Percentiles rank a stretch among this genome's conserved stretches.
These are phyloP conservation scores for Aramus guarauna DNA, from an alignment of 2,113 vertebrate species.

Conservation along the genomic window DNA sequence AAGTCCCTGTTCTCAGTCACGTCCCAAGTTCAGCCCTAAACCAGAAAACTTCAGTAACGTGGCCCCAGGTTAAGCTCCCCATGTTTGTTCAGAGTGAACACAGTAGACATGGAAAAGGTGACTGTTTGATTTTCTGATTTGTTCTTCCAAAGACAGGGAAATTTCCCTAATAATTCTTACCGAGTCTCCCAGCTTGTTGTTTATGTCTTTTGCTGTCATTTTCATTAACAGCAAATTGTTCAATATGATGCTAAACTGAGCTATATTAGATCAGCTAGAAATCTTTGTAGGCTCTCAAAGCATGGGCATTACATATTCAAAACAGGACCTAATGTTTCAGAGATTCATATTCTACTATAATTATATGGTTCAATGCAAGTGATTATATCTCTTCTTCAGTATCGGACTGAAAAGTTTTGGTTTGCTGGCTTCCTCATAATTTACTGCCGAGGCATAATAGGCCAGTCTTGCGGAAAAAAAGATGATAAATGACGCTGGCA, in stretches of 20 bases:
- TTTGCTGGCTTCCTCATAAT: constrained; percentile 90
- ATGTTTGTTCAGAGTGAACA: neutral
- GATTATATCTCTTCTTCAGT: constrained; percentile 98
- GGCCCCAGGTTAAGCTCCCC: neutral
- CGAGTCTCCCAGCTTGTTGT: constrained; percentile 51
- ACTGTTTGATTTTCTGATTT: constrained; percentile 8
- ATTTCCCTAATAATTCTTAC: constrained; percentile 43
- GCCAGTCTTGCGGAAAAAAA: constrained; percentile 89
- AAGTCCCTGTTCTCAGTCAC: neutral
- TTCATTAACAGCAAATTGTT: constrained; percentile 74
- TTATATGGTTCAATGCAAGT: constrained; percentile 99
- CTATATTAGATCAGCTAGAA: constrained; percentile 75
- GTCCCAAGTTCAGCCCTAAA: neutral
- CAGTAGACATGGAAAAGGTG: neutral
- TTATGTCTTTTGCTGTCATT: constrained; percentile 66
- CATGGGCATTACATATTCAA: constrained; percentile 90
- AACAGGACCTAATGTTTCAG: constrained; percentile 95
- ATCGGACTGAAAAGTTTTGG: constrained; percentile 89
- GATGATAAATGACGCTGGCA: constrained; percentile 96
- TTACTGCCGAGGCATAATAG: constrained; percentile 92
- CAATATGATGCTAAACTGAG: constrained; percentile 71
- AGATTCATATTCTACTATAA: constrained; percentile 94
- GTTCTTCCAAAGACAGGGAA: constrained; percentile 27
- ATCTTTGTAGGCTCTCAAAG: constrained; percentile 76
- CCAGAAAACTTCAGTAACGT: neutral